These are phyloP conservation scores for Drosophila sucinea DNA, from an alignment of 1,140 invertebrate genomes.

Conservation along the genomic window DNA sequence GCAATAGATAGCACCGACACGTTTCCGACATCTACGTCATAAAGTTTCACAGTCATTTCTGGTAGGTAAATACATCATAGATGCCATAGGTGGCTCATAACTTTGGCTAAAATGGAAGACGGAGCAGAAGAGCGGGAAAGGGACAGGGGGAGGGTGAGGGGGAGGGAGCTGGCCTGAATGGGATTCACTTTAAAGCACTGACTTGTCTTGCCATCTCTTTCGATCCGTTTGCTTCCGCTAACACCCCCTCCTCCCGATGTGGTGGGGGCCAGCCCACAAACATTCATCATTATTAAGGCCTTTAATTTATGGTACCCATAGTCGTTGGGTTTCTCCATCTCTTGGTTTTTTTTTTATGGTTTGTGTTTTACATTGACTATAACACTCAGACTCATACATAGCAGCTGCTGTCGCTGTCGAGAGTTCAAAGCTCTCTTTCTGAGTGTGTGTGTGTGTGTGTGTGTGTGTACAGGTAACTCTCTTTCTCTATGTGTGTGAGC, in stretches of 20 bases:
- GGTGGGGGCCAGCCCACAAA: neutral
- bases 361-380: slow-evolving; percentile 79
- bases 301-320: slow-evolving; percentile 72
- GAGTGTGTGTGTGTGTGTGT: slow-evolving; percentile 22
- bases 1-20: neutral
- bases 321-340: slow-evolving; percentile 57
- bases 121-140: neutral
- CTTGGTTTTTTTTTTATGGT: slow-evolving; percentile 57
- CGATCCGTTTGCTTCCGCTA: neutral
- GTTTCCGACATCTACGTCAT: neutral
- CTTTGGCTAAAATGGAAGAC: neutral
- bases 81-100: slow-evolving; percentile 13
- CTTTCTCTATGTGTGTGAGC: slow-evolving; percentile 43
- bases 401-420: slow-evolving; percentile 53
- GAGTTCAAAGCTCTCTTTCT: slow-evolving; percentile 67
- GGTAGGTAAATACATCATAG: slow-evolving; percentile 8
- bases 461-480: slow-evolving; percentile 22
- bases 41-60: slow-evolving; percentile 8
- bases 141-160: neutral
- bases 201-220: slow-evolving; percentile 17
- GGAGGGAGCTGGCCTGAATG: neutral
- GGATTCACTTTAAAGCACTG: slow-evolving; percentile 40
- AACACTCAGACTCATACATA: slow-evolving; percentile 58
- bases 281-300: slow-evolving; percentile 78
- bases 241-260: neutral